Base-by-base conservation (phyloP, 53 echinoderm and acorn worm species). In the Holothuria scabra region DNA sequence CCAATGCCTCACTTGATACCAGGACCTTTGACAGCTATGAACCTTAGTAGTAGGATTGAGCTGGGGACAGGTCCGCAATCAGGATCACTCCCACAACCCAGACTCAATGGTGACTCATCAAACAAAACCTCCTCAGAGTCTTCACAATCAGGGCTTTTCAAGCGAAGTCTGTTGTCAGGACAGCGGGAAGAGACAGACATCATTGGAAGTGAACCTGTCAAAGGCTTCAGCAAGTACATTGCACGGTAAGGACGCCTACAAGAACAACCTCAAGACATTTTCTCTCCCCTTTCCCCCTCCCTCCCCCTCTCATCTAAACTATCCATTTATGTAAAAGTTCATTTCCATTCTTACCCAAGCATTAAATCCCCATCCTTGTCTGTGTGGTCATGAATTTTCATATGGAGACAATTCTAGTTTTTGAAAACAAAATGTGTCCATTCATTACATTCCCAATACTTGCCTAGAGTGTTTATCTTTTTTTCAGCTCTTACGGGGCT, bases 161-260 rank as follows among this genome's bases (percentile, higher is more conserved):
- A 80, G 60, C 30, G 62, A 59, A 80, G 80, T 28, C 57, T 80
- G 32, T 28, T 80, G 7, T 56, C 80, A 12, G 22, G 37, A 19
- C 28, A 70, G 21, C 71, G 32, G 8, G 80, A 80, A 1, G 60
- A 76, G 48, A 24, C 44, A 28, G 62, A 61, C 21, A 23, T 37
- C 20, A 23, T 61, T 23, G 80, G 80, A 21, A 80, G 35, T 29
- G 60, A 80, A 80, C 48, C 76, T 16, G 56, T 76, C 19, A 80
- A 80, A 61, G 78, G 91, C 67, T 93, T 88, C 74, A 91, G 85
- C 83, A 93, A 93, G 82, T 93, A 93, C 83, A 93, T 93, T 56
- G 86, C 91, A 72, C 88, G 91, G 93, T 93, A 90, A 52, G 81
- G 25, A 48, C 24, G 13, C 52, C 18, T 52, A 16, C 52, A 52